Evolutionary conservation across 1,140 invertebrate species (phyloP), one percentile per base, ranked within the genome.

Genomic region (Mycetomoellerius zeteki): DNA sequence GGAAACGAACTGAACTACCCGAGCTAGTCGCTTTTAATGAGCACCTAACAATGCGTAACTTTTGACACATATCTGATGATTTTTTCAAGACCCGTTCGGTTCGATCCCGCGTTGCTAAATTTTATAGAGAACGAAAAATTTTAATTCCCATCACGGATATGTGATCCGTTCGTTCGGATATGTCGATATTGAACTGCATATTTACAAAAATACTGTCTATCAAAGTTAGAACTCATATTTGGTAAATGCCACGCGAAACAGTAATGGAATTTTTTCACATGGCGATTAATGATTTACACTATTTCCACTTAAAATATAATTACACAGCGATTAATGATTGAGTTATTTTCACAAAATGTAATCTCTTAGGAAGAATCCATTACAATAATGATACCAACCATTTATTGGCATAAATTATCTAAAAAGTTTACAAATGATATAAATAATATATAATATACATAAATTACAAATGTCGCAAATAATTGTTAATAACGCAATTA

Each of bases 1-100:
- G 27, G 65, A 82, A 82, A 82, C 78, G 78, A 82, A 82, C 78
- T 82, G 8, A 21, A 82, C 78, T 72, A 58, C 77, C 64, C 24
- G 50, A 37, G 65, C 78, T 33, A 43, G 78, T 52, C 67, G 67
- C n/a, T 82, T 72, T 82, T 82, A 72, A 82, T 72, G 47, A 72
- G 65, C 67, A 5, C 21, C 21, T 52, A 72, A 82, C 69, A 84
- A 84, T 50, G 56, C n/a, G 27, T 58, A 62, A 73, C 54, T 33
- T 50, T 60, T 47, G 67, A 72, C 52, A 14, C 3, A 52, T 72
- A 19, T 16, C 33, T 27, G 33, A 72, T 72, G 77, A 69, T 82
- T 72, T 81, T 82, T 82, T 80, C n/a, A 80, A 69, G 30, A 72
- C 56, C 16, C 16, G 71, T 30, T 27, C 33, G 33, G 8, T 10